These are phyloP conservation scores for Bombus terrestris DNA, from an alignment of 1,140 invertebrate species.

Conservation along the genomic window DNA sequence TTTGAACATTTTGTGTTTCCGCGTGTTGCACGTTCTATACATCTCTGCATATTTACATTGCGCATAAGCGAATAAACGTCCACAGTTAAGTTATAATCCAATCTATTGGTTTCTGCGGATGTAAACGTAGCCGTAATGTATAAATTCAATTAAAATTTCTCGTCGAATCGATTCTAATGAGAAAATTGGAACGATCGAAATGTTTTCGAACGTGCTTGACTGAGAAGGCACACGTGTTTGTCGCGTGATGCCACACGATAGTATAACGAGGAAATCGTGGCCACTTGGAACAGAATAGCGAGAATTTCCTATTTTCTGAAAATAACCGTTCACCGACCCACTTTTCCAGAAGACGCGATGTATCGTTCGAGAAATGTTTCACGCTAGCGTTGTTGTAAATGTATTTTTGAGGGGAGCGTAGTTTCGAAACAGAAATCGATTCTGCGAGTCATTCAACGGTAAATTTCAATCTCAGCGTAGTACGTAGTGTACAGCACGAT, in stretches of 20 bases:
- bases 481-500: background rate
- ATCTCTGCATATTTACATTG: background rate
- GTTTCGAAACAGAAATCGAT: background rate
- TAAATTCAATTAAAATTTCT: background rate
- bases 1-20: no score
- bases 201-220: background rate
- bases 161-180: background rate
- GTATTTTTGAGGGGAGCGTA: constrained; percentile 5
- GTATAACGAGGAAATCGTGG: background rate
- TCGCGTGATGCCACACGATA: background rate
- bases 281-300: background rate
- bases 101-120: background rate
- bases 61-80: no score
- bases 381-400: background rate
- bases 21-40: no score
- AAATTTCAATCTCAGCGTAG: background rate
- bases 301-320: constrained; percentile 18
- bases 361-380: background rate
- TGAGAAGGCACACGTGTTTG: background rate
- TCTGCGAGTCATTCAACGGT: background rate
- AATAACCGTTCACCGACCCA: constrained; percentile 2
- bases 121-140: background rate
- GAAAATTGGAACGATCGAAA: background rate
- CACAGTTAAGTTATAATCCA: background rate
- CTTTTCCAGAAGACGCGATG: background rate